Conservation (phyloP, 2,113 vertebrate species). For the Apeltes quadracus region DNA sequence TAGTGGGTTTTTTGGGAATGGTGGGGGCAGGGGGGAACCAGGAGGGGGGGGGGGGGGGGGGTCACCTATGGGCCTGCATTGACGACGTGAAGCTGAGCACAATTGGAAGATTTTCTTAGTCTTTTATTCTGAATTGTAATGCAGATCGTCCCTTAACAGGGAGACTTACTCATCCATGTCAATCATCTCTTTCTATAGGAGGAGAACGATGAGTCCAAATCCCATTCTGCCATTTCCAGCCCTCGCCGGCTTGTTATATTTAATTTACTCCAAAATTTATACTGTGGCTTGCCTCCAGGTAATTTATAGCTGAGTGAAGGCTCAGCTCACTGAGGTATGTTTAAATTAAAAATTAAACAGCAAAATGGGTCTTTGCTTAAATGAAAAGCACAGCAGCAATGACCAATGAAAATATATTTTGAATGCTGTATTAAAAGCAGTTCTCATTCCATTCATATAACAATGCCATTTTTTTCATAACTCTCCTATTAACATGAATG, state of each 20-base stretch:
- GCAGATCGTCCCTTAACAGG: neutral
- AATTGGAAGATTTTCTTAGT: constrained; percentile 6
- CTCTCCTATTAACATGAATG: neutral
- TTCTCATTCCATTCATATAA: neutral
- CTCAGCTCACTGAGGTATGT: constrained; percentile 4
- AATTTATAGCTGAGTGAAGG: constrained; percentile 9
- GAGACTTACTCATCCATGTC: neutral
- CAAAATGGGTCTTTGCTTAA: neutral
- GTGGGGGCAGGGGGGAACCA: no score
- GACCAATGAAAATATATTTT: no score
- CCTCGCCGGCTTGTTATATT: neutral
- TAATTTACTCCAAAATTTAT: constrained; percentile 14
- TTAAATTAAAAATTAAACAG: constrained; percentile 2
- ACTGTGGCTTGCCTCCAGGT: neutral
- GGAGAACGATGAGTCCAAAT: constrained; percentile 11
- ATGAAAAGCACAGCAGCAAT: neutral
- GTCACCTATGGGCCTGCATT: neutral
- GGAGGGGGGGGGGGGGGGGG: no score
- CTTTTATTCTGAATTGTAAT: constrained; percentile 1
- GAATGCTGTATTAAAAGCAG: neutral
- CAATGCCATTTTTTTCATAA: neutral
- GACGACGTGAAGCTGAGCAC: neutral
- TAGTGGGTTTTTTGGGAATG: neutral
- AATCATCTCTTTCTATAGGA: constrained; percentile 2
- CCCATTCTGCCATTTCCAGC: constrained; percentile 9